Conservation (phyloP, 2,888 invertebrate genomes). For the Agonum fuliginosum region DNA sequence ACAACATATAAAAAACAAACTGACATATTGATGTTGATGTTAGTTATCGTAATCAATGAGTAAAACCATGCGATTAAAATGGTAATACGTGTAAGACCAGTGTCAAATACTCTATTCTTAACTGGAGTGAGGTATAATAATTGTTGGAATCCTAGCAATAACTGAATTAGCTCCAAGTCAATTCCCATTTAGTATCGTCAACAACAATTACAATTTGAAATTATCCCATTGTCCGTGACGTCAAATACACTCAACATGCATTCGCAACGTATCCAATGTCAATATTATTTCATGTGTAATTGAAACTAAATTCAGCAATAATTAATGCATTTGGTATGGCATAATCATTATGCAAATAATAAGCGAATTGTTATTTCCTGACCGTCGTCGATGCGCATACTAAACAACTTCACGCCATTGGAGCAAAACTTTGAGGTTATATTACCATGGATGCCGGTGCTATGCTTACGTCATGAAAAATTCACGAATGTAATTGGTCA, state of each 20-base stretch:
- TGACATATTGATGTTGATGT: too few species aligned
- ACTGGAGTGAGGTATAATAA: too few species aligned
- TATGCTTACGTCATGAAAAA: conserved; percentile 28
- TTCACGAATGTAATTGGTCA: conserved; percentile 39
- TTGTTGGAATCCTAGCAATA: too few species aligned
- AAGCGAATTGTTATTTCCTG: conserved; percentile 10
- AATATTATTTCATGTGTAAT: neutral
- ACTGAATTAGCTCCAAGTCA: too few species aligned
- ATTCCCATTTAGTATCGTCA: neutral
- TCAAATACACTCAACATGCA: neutral
- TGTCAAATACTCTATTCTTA: too few species aligned
- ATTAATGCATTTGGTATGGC: conserved; percentile 16
- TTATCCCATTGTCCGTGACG: neutral
- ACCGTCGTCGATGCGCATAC: neutral
- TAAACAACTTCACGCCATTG: neutral
- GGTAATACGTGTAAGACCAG: too few species aligned
- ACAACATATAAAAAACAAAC: too few species aligned
- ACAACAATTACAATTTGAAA: neutral
- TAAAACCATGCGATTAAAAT: too few species aligned
- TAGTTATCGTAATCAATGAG: too few species aligned
- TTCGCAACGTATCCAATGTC: neutral
- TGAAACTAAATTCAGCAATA: conserved; percentile 12
- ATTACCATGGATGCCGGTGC: neutral
- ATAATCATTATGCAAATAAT: conserved; percentile 32
- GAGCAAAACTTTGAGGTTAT: conserved; percentile 23